These are phyloP conservation scores for Leuctra nigra DNA, from an alignment of 2,888 invertebrate genomes.

Conservation along the genomic window DNA sequence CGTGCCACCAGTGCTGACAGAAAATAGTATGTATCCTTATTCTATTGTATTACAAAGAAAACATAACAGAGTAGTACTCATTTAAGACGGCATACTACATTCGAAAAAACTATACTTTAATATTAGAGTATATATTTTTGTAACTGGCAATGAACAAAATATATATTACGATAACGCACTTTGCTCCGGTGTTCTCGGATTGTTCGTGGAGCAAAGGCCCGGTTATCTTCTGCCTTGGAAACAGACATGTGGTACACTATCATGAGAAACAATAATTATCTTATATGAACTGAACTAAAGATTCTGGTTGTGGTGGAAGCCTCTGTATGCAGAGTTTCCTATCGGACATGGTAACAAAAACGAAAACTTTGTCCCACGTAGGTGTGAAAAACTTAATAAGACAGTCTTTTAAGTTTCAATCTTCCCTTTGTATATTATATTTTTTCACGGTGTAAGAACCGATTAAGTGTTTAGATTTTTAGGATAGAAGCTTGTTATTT, in stretches of 20 bases:
- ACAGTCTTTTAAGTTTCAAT: slow-evolving; percentile 29
- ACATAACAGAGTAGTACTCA: not conserved
- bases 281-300: too few relatives aligned
- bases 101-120: not conserved
- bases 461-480: not conserved
- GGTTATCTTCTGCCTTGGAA: too few relatives aligned
- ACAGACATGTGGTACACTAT: too few relatives aligned
- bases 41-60: not conserved
- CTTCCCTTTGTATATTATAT: not conserved
- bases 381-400: slow-evolving; percentile 26
- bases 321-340: too few relatives aligned
- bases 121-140: slow-evolving; percentile 1
- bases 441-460: not conserved
- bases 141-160: slow-evolving; percentile 2
- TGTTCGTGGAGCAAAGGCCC: slow-evolving; percentile 2
- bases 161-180: not conserved
- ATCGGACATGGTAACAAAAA: too few relatives aligned
- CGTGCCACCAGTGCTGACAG: not conserved
- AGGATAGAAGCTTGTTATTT: too few relatives aligned
- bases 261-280: too few relatives aligned
- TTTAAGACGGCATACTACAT: not conserved
- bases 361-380: not conserved
- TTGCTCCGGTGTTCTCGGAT: not conserved
- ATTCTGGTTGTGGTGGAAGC: too few relatives aligned
- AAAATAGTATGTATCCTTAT: not conserved